Evolutionary conservation across 1,140 invertebrate species (phyloP), one percentile per base, ranked within the genome.

Genomic region (Pseudomyrmex sp.): DNA sequence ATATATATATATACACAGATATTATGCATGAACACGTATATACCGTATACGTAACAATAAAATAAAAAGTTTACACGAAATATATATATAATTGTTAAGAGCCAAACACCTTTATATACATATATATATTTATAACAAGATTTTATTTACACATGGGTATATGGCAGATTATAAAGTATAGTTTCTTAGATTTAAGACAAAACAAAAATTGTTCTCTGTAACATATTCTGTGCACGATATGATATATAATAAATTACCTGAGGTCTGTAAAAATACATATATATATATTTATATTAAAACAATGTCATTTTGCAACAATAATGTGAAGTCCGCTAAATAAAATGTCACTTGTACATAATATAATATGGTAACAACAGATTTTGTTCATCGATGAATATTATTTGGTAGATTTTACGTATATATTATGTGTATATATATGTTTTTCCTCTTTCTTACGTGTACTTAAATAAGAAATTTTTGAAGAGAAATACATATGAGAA

Each of bases 121-220:
- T 35, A 7, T 7, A 23, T 74, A 44, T 74, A 74, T 74, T 74
- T 50, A 44, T 61, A 72, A 82, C 46, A 65, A 52, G 10, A 65
- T n/a, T 87, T 88, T 88, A 88, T 88, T 82, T 87, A 85, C 58
- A 85, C 58, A 44, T 52, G 69, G 52, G 54, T 86, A 82, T 86
- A 84, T 84, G 61, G 66, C 59, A 75, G 62, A 80, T 84, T 65
- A 61, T 80, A 84, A 66, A 56, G 44, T 72, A 74, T 83, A 86
- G 10, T 84, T 83, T 7, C 61, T 83, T 87, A 83, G 63, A 52
- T 79, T 65, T 82, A 66, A 69, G 44, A 61, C 56, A 52, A 35
- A 35, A 35, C 35, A 35, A 35, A 35, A 7, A 82, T 48, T 48
- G 50, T 68, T 77, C 46, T 50, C 76, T 87, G 59, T 83, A 83